A percentile compares a stretch with the other conserved stretches of the same genome.
Evolutionary conservation across 2,113 vertebrate genomes (phyloP).

Genomic region (Boulengeromyrus knoepffleri): DNA sequence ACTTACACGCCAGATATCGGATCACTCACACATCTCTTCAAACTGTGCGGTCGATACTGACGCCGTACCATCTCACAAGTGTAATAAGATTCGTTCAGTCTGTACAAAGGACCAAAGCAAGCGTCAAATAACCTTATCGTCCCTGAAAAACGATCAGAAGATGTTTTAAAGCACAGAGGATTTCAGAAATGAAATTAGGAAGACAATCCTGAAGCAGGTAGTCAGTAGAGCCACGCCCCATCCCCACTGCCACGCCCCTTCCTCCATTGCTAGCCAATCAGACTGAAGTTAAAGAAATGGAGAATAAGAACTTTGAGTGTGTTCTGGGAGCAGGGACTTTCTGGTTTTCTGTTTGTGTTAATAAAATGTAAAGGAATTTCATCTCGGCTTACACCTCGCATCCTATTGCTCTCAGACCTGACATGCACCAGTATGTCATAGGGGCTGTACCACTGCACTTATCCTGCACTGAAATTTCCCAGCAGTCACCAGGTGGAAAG

Average conservation of each 20-base stretch:
- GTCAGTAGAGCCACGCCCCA: not conserved
- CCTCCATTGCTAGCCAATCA: not conserved
- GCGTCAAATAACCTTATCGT: slow-evolving; percentile 1
- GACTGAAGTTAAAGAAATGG: not conserved
- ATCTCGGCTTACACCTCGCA: not conserved
- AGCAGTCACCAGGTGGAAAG: not conserved
- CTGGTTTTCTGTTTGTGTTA: not conserved
- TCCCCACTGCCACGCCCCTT: not conserved
- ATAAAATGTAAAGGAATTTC: not conserved
- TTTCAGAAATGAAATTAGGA: slow-evolving; percentile 5
- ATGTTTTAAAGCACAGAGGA: not conserved
- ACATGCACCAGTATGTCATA: not conserved
- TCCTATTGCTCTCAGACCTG: not conserved
- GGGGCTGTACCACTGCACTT: not conserved
- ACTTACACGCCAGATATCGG: not conserved
- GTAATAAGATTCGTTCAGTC: slow-evolving; percentile 9
- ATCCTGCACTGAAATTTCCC: not conserved
- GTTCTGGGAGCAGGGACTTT: not conserved
- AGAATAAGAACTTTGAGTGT: not conserved
- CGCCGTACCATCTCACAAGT: not conserved
- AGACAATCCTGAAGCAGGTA: not conserved
- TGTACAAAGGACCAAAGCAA: not conserved
- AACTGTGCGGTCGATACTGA: not conserved
- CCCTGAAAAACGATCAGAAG: not conserved
- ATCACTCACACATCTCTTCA: not conserved